Evolutionary conservation across 2,113 vertebrate genomes (phyloP).

Genomic region (Thalassoma bifasciatum): DNA sequence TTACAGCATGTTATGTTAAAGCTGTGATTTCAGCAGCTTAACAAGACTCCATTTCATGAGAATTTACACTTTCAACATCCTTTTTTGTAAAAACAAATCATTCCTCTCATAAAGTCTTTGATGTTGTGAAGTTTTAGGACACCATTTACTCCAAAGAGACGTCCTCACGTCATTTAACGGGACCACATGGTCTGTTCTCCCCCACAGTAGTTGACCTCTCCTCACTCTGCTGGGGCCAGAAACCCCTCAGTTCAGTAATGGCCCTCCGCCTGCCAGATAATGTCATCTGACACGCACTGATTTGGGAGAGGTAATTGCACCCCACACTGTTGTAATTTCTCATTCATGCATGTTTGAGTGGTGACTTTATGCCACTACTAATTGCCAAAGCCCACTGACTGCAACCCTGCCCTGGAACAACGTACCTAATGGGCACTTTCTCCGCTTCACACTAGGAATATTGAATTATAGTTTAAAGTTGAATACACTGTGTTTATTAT

Average conservation of each 20-base stretch:
- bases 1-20: slow-evolving; percentile 7
- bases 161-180: slow-evolving; percentile 49
- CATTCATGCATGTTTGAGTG: slow-evolving; percentile 80
- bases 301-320: slow-evolving; percentile 76
- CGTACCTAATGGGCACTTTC: slow-evolving; percentile 67
- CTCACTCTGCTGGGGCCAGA: slow-evolving; percentile 41
- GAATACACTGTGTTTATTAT: slow-evolving; percentile 56
- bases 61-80: slow-evolving; percentile 21
- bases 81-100: slow-evolving; percentile 26
- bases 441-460: slow-evolving; percentile 45
- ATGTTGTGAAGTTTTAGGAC: slow-evolving; percentile 22
- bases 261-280: slow-evolving; percentile 74
- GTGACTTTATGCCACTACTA: slow-evolving; percentile 75
- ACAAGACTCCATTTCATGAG: slow-evolving; percentile 10
- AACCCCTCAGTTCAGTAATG: slow-evolving; percentile 54
- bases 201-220: slow-evolving; percentile 68
- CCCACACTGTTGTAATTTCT: slow-evolving; percentile 78
- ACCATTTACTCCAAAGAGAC: slow-evolving; percentile 44
- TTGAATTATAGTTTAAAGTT: slow-evolving; percentile 53
- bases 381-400: slow-evolving; percentile 54
- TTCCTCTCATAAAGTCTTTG: neutral
- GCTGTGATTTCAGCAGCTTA: slow-evolving; percentile 26
- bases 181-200: slow-evolving; percentile 42
- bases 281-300: slow-evolving; percentile 76
- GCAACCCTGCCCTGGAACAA: slow-evolving; percentile 56